A percentile compares a stretch with the other conserved stretches of the same genome.
Evolutionary conservation across 2,113 vertebrate genomes (phyloP).

Genomic region (Mesocricetus auratus): DNA sequence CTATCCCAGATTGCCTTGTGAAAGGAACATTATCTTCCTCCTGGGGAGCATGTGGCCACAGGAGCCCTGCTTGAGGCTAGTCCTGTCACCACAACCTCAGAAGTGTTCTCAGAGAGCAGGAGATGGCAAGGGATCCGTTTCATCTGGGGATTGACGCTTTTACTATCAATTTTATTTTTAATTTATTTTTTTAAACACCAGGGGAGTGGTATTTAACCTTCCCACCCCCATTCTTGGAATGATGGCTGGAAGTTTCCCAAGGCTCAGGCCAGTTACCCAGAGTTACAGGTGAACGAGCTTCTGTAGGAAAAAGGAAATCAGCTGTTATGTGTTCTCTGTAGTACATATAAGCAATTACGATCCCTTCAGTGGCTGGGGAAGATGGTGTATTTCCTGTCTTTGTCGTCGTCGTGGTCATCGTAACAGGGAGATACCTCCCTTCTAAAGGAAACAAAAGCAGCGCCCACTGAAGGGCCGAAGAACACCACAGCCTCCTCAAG

Average conservation of each 20-base stretch:
- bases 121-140: background rate
- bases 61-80: background rate
- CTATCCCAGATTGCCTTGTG: conserved; percentile 13
- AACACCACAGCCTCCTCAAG: background rate
- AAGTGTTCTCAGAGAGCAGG: background rate
- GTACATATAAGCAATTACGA: background rate
- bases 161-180: too few relatives aligned
- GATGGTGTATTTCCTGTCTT: background rate
- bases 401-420: background rate
- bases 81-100: background rate
- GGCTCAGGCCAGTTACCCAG: background rate
- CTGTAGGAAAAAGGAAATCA: background rate
- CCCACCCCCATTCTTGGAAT: background rate
- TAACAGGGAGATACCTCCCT: background rate
- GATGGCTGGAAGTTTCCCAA: background rate
- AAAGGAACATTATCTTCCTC: background rate
- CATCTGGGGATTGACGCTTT: background rate
- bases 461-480: background rate
- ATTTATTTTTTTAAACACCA: too few relatives aligned
- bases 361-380: background rate
- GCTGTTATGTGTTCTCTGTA: background rate
- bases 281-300: background rate
- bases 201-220: background rate
- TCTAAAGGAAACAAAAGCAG: conserved; percentile 12
- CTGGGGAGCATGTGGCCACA: background rate